phyloP scores from a whole-genome alignment of 2,888 invertebrate species.

The Diarsia rubi region DNA sequence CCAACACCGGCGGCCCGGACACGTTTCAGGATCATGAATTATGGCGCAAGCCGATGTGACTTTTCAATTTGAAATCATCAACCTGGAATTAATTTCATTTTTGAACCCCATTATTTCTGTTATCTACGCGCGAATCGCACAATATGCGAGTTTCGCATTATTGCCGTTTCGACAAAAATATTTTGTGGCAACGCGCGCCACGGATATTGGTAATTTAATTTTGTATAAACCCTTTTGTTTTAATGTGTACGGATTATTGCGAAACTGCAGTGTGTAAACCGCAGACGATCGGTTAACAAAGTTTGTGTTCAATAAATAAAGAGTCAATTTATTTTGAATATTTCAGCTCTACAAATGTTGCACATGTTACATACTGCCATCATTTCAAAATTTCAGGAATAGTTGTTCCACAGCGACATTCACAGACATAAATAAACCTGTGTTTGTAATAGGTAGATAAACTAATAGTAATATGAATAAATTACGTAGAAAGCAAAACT shows the following conservation, averaged over 20 bases:
- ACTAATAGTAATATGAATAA: slow-evolving; percentile 59
- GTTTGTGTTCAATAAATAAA: slow-evolving; percentile 60
- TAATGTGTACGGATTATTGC: slow-evolving; percentile 70
- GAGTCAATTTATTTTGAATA: slow-evolving; percentile 52
- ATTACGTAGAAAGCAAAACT: slow-evolving; percentile 71
- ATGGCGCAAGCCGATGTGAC: slow-evolving; percentile 91
- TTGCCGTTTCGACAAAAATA: slow-evolving; percentile 88
- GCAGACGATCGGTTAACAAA: slow-evolving; percentile 63
- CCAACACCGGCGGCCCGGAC: slow-evolving; percentile 89
- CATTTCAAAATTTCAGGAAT: slow-evolving; percentile 15
- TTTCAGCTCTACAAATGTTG: slow-evolving; percentile 28
- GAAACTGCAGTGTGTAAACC: slow-evolving; percentile 63
- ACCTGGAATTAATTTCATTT: slow-evolving; percentile 91
- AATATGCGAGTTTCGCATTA: slow-evolving; percentile 89
- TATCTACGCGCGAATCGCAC: slow-evolving; percentile 89
- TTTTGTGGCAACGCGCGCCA: slow-evolving; percentile 79
- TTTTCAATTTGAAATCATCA: slow-evolving; percentile 92
- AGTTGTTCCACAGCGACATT: slow-evolving; percentile 11
- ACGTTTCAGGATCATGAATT: slow-evolving; percentile 91
- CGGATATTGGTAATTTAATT: slow-evolving; percentile 81
- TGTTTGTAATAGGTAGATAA: slow-evolving; percentile 42
- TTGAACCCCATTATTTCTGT: slow-evolving; percentile 91
- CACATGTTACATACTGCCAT: neutral
- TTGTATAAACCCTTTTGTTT: slow-evolving; percentile 75
- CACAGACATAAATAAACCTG: slow-evolving; percentile 48